phyloP scores from a whole-genome alignment of 2,797 vertebrate genomes.

The Sphenodon punctatus region DNA sequence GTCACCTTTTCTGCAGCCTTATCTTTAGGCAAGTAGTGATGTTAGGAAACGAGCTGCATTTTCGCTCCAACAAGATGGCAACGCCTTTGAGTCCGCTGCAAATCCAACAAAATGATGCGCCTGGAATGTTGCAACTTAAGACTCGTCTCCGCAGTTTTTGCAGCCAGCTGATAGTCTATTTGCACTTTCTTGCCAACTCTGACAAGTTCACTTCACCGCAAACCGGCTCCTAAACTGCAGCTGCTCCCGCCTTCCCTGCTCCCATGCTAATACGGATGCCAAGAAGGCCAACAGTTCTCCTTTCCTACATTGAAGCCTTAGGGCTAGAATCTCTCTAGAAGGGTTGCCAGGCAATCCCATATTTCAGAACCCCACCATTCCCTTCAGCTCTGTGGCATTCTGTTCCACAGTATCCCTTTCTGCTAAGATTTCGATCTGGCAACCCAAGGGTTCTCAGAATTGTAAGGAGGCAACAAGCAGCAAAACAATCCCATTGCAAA shows the following conservation, averaged over 20 bases:
- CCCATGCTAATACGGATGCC: fast-evolving
- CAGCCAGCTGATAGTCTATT: background rate
- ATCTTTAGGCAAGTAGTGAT: background rate
- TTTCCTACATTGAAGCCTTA: background rate
- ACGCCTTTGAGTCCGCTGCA: background rate
- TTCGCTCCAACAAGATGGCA: background rate
- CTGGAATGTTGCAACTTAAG: background rate
- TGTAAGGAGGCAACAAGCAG: conserved; percentile 9
- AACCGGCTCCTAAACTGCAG: background rate
- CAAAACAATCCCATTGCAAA: conserved; percentile 39
- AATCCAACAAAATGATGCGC: background rate
- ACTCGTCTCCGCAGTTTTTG: background rate
- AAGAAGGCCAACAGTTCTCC: background rate
- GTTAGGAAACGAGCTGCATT: background rate
- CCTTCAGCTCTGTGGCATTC: background rate
- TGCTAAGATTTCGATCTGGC: background rate
- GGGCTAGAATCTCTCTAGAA: conserved; percentile 27
- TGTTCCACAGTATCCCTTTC: background rate
- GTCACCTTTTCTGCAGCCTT: background rate
- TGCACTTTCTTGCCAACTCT: background rate
- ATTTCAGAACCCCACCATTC: background rate
- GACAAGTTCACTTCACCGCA: background rate
- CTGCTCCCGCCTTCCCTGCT: background rate
- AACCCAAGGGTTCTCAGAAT: conserved; percentile 1
- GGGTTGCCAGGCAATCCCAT: background rate